These are phyloP conservation scores for Danio aesculapii DNA, from an alignment of 2,797 vertebrate species.

Conservation along the genomic window DNA sequence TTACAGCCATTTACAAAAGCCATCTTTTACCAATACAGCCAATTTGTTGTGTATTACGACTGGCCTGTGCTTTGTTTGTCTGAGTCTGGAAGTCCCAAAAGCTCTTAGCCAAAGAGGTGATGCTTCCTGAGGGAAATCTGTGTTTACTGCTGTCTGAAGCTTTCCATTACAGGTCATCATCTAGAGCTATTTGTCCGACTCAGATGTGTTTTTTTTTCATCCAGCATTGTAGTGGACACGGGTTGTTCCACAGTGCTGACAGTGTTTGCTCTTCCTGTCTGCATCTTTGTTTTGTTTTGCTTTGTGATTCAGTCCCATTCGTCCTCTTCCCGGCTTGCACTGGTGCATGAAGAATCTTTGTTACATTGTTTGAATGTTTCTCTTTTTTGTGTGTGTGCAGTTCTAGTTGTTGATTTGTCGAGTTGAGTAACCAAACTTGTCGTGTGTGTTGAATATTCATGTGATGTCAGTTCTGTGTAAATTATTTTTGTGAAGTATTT, in stretches of 20 bases:
- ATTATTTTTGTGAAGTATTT: background rate
- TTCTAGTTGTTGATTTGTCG: background rate
- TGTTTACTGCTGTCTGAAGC: background rate
- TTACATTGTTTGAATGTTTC: background rate
- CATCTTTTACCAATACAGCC: background rate
- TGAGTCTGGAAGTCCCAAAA: background rate
- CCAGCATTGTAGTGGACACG: background rate
- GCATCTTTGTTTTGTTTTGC: background rate
- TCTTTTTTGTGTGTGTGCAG: background rate
- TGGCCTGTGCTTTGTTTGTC: background rate
- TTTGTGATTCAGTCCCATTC: background rate
- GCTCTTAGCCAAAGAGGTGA: slow-evolving; percentile 9
- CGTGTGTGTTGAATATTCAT: background rate
- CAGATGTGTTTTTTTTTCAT: background rate
- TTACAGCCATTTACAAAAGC: background rate
- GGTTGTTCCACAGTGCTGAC: background rate
- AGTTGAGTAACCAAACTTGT: background rate
- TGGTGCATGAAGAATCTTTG: too few species aligned
- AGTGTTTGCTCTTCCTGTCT: background rate
- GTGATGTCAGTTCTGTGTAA: background rate
- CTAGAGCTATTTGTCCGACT: background rate
- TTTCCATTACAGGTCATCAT: slow-evolving; percentile 23
- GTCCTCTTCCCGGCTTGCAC: too few species aligned
- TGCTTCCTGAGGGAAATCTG: background rate
- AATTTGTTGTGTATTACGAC: background rate